Evolutionary conservation across 37 sponge, comb jelly and placozoan species (phyloP).

Genomic region (Beroe forskalii): DNA sequence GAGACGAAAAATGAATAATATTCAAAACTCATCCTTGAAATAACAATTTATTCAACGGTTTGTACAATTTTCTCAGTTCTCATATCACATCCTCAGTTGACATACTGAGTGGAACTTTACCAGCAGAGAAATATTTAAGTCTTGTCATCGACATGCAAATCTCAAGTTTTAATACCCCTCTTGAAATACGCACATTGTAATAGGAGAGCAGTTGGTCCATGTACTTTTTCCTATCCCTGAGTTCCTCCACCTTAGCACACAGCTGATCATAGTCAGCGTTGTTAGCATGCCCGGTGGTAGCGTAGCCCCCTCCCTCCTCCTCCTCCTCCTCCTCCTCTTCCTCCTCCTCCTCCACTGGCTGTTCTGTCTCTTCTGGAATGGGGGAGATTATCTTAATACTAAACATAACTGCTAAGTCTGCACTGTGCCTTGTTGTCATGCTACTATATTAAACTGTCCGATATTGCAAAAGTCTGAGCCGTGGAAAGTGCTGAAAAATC

Average conservation of each 20-base stretch:
- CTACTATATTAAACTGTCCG: background rate
- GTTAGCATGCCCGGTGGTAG: background rate
- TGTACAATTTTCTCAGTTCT: too few relatives aligned
- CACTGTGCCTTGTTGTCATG: background rate
- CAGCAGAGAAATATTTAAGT: too few relatives aligned
- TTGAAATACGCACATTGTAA: conserved; percentile 2
- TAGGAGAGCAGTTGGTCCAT: conserved; percentile 33
- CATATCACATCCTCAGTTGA: too few relatives aligned
- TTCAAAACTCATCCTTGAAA: too few relatives aligned
- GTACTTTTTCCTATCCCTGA: conserved; percentile 22
- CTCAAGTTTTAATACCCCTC: too few relatives aligned
- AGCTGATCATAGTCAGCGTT: conserved; percentile 30
- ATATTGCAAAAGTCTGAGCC: background rate
- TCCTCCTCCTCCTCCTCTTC: background rate
- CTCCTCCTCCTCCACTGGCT: too few relatives aligned
- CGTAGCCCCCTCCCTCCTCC: background rate
- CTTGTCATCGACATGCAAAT: too few relatives aligned
- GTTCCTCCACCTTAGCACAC: conserved; percentile 52
- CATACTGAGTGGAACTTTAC: too few relatives aligned
- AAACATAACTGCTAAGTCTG: background rate
- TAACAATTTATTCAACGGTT: too few relatives aligned
- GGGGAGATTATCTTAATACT: background rate
- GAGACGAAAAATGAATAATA: too few relatives aligned
- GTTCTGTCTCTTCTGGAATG: too few relatives aligned
- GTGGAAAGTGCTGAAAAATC: too few relatives aligned